phyloP scores from a whole-genome alignment of 1,140 invertebrate species.

The Goniozus legneri region DNA sequence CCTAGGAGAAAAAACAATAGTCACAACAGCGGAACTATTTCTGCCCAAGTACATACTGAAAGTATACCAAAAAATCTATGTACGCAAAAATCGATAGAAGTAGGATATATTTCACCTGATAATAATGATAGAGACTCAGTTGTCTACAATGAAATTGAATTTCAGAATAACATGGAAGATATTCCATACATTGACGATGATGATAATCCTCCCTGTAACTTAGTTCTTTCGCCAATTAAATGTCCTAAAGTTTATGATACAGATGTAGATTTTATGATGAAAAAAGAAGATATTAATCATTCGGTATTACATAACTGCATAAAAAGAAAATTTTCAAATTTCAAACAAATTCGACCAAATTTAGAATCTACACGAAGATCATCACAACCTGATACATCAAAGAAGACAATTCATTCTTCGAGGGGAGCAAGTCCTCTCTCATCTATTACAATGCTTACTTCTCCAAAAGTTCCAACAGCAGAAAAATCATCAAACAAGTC shows the following conservation, averaged over 20 bases:
- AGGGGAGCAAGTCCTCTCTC: slow-evolving; percentile 16
- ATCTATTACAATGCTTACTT: slow-evolving; percentile 12
- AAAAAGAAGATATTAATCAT: too few species aligned
- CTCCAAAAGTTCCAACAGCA: slow-evolving; percentile 2
- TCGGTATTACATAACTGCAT: too few species aligned
- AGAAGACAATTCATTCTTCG: slow-evolving; percentile 7
- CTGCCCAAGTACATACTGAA: too few species aligned
- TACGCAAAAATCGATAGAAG: too few species aligned
- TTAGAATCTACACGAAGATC: slow-evolving; percentile 29
- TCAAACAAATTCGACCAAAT: slow-evolving; percentile 13
- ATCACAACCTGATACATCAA: neutral
- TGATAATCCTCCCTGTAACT: too few species aligned
- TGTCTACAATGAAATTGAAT: neutral
- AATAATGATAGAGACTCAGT: neutral
- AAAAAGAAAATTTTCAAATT: too few species aligned
- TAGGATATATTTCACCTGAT: neutral
- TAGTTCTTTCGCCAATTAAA: too few species aligned
- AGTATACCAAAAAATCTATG: too few species aligned
- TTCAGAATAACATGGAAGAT: neutral
- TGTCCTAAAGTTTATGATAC: neutral
- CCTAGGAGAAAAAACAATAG: neutral
- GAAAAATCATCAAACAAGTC: neutral
- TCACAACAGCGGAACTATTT: too few species aligned
- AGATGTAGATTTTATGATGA: neutral
- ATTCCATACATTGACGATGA: neutral